phyloP scores from a whole-genome alignment of 2,113 vertebrate genomes.

The Bubo blakistoni region DNA sequence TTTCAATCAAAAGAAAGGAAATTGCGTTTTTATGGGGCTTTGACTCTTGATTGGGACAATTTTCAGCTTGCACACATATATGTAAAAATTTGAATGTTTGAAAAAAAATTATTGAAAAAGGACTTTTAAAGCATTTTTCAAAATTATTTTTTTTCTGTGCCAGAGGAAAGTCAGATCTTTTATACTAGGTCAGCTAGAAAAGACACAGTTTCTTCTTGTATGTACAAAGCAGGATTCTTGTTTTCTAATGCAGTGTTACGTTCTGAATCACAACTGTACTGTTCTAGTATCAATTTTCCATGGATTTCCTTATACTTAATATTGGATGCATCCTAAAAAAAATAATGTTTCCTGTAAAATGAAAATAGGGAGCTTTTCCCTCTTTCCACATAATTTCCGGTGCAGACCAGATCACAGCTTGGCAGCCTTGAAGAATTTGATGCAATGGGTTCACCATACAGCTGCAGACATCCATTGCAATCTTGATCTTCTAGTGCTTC shows the following conservation, averaged over 20 bases:
- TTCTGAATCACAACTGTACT: background rate
- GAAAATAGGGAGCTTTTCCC: background rate
- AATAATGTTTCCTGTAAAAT: background rate
- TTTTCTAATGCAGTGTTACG: background rate
- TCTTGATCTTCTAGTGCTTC: background rate
- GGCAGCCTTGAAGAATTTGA: background rate
- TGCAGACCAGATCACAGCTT: background rate
- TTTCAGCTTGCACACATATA: background rate
- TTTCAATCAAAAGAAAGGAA: background rate
- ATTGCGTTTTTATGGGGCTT: background rate
- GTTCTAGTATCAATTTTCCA: background rate
- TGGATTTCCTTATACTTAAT: background rate
- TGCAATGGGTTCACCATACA: background rate
- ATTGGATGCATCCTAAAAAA: background rate
- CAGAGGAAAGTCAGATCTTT: background rate
- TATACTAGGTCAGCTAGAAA: background rate
- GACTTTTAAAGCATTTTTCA: background rate
- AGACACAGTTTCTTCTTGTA: background rate
- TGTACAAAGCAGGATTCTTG: background rate
- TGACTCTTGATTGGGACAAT: background rate
- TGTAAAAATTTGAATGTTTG: background rate
- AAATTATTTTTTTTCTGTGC: background rate
- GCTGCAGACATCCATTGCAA: background rate
- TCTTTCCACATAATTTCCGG: background rate
- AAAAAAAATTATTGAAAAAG: background rate